phyloP scores from a whole-genome alignment of 2,113 vertebrate species.

The Leucopternis melanops region DNA sequence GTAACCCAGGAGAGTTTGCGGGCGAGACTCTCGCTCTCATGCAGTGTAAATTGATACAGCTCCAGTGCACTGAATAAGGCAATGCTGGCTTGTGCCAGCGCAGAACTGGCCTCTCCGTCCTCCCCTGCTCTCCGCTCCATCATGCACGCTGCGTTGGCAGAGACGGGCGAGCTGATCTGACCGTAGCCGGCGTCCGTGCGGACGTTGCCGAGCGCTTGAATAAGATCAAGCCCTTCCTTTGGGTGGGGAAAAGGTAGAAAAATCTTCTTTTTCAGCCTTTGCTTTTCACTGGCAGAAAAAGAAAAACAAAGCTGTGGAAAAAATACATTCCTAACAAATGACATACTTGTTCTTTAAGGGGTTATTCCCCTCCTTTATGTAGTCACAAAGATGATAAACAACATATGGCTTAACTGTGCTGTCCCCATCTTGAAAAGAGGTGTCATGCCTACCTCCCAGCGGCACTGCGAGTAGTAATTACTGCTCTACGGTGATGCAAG shows the following conservation, averaged over 20 bases:
- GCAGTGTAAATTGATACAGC: background rate
- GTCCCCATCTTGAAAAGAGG: background rate
- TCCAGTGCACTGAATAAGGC: background rate
- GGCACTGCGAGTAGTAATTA: background rate
- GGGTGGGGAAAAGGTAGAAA: background rate
- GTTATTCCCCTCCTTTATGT: background rate
- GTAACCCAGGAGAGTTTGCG: background rate
- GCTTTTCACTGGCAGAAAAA: background rate
- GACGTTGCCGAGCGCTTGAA: background rate
- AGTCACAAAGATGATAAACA: conserved; percentile 4
- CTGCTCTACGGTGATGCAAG: background rate
- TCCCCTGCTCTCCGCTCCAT: background rate
- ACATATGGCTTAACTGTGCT: background rate
- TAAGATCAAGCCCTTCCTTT: background rate
- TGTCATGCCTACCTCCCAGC: background rate
- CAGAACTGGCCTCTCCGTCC: background rate
- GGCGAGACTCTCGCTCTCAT: background rate
- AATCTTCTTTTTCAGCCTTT: background rate
- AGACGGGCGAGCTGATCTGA: background rate
- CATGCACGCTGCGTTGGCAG: accelerated
- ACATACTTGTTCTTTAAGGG: background rate
- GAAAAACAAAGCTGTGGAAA: background rate
- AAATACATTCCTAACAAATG: background rate
- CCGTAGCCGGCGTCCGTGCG: background rate
- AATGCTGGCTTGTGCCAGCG: background rate